Evolutionary conservation across 2,113 vertebrate genomes (phyloP).

Genomic region (Manacus vitellinus): DNA sequence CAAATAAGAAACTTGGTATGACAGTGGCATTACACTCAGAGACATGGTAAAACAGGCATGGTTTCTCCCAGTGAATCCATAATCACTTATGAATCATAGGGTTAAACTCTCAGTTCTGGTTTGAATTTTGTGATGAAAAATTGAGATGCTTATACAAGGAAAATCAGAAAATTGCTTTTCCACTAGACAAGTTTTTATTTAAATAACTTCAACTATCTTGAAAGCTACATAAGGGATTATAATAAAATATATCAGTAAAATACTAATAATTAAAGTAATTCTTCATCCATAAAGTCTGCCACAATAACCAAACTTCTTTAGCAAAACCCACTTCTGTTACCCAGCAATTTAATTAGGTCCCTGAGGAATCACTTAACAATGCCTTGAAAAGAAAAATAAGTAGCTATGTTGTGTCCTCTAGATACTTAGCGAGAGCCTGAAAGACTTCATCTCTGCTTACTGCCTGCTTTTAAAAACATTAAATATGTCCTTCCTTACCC

Average conservation of each 20-base stretch:
- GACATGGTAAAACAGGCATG: not conserved
- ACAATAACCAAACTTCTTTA: not conserved
- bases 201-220: not conserved
- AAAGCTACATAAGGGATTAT: not conserved
- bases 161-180: not conserved
- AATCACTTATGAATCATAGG: not conserved
- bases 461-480: not conserved
- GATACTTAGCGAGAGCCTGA: not conserved
- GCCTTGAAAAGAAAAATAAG: not conserved
- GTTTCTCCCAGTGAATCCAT: not conserved
- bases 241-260: not conserved
- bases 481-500: not conserved
- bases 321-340: not conserved
- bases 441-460: not conserved
- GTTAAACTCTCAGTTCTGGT: not conserved
- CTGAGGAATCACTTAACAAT: not conserved
- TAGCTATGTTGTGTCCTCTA: not conserved
- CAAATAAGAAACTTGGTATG: not conserved
- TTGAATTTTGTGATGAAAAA: not conserved
- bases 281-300: not conserved
- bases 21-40: not conserved
- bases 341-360: not conserved
- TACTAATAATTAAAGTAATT: not conserved
- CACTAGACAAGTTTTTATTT: not conserved
- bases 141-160: not conserved